Evolutionary conservation across 2,113 vertebrate species (phyloP).

Genomic region (Hylia prasina): DNA sequence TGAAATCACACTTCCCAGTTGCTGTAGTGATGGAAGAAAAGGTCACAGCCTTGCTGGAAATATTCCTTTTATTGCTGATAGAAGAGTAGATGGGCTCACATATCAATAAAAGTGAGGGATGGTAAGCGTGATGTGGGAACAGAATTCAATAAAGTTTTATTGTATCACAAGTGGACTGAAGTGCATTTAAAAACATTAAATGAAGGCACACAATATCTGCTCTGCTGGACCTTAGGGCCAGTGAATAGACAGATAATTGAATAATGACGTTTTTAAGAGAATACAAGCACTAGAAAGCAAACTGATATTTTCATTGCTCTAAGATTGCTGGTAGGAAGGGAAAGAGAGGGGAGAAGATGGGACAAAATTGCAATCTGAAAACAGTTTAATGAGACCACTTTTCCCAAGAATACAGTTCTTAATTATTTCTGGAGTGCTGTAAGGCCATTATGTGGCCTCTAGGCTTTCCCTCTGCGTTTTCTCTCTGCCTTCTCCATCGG

Average conservation of each 20-base stretch:
- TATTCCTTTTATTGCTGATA: conserved; percentile 38
- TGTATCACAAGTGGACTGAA: conserved; percentile 44
- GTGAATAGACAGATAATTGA: conserved; percentile 58
- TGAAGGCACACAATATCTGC: conserved; percentile 21
- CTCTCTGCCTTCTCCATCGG: fast-evolving
- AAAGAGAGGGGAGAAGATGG: background rate
- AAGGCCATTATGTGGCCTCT: background rate
- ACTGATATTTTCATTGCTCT: conserved; percentile 4
- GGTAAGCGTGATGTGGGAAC: conserved; percentile 29
- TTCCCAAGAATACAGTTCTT: background rate
- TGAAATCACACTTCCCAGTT: background rate
- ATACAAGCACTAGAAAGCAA: conserved; percentile 33
- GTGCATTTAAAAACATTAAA: conserved; percentile 59
- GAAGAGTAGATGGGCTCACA: conserved; percentile 14
- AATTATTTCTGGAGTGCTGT: conserved; percentile 30
- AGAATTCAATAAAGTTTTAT: conserved; percentile 62
- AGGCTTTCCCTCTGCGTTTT: background rate
- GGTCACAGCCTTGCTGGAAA: conserved; percentile 17
- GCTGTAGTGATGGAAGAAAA: conserved; percentile 19
- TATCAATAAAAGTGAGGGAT: conserved; percentile 48
- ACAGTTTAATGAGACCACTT: background rate
- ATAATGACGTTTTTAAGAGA: conserved; percentile 57
- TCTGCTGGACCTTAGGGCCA: conserved; percentile 31
- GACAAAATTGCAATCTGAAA: conserved; percentile 22
- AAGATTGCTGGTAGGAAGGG: background rate